phyloP scores from a whole-genome alignment of 2,797 vertebrate genomes.

The Mastacembelus armatus region DNA sequence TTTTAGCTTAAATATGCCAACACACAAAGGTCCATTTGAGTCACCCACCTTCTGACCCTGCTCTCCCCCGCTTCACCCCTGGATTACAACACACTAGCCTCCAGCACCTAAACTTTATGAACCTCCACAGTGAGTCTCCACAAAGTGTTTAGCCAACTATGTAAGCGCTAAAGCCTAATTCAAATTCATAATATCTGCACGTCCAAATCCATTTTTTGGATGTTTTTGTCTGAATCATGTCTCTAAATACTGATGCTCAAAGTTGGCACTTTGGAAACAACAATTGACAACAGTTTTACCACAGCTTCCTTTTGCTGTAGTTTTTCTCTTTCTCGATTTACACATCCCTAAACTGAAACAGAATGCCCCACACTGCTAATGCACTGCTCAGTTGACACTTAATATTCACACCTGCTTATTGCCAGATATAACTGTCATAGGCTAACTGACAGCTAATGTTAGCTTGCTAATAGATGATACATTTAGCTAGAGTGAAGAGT shows the following conservation, averaged over 20 bases:
- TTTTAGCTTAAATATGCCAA: slow-evolving; percentile 59
- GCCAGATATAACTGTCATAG: too few species aligned
- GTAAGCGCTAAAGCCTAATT: not conserved
- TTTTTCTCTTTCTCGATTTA: not conserved
- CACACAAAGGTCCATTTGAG: slow-evolving; percentile 73
- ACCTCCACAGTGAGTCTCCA: not conserved
- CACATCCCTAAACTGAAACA: not conserved
- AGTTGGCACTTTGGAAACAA: too few species aligned
- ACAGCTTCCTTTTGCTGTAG: not conserved
- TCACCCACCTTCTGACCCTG: slow-evolving; percentile 8
- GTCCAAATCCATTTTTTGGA: too few species aligned
- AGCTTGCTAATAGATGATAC: too few species aligned
- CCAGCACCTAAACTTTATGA: not conserved
- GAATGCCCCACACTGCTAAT: not conserved
- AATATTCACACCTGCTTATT: not conserved
- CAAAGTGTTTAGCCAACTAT: not conserved
- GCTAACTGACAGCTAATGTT: too few species aligned
- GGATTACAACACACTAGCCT: too few species aligned
- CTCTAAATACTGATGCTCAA: too few species aligned
- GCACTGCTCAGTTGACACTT: not conserved
- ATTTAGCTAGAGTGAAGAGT: too few species aligned
- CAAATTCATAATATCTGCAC: too few species aligned
- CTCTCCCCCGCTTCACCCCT: not conserved
- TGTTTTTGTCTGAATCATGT: too few species aligned
- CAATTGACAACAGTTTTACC: too few species aligned